Evolutionary conservation across 2,797 vertebrate genomes (phyloP).

Genomic region (Bradypodion pumilum): DNA sequence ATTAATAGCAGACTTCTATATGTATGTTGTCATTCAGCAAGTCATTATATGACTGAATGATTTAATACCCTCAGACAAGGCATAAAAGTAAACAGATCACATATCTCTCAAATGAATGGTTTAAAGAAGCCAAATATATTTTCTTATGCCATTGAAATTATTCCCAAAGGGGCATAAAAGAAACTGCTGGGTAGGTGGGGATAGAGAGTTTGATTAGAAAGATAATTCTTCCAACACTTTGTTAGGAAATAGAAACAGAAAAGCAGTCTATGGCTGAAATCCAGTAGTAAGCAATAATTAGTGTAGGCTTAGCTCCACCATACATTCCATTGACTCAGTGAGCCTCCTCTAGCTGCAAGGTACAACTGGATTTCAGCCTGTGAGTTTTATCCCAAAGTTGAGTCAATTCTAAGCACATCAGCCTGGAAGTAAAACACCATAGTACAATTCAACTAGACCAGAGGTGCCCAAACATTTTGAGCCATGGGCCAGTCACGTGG

Average conservation of each 20-base stretch:
- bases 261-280: neutral
- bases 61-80: slow-evolving; percentile 33
- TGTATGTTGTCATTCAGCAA: neutral
- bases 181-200: too few relatives aligned
- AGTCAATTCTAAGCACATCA: neutral
- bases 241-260: neutral
- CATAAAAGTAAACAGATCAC: slow-evolving; percentile 12
- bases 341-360: neutral
- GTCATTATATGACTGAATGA: slow-evolving; percentile 15
- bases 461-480: too few relatives aligned
- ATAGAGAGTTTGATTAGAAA: too few relatives aligned
- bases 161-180: neutral
- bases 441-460: neutral
- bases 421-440: neutral
- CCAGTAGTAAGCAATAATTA: neutral
- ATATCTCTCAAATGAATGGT: slow-evolving; percentile 19
- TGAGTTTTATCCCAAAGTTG: neutral
- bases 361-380: neutral
- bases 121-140: neutral
- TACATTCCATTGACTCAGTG: neutral
- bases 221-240: too few relatives aligned
- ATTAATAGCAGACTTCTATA: slow-evolving; percentile 24
- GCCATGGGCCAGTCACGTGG: too few relatives aligned
- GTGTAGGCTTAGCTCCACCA: neutral
- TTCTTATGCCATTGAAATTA: neutral